A percentile compares a stretch with the other conserved stretches of the same genome.
Evolutionary conservation across 2,113 vertebrate genomes (phyloP).

Genomic region (Pogonocichla stellata): DNA sequence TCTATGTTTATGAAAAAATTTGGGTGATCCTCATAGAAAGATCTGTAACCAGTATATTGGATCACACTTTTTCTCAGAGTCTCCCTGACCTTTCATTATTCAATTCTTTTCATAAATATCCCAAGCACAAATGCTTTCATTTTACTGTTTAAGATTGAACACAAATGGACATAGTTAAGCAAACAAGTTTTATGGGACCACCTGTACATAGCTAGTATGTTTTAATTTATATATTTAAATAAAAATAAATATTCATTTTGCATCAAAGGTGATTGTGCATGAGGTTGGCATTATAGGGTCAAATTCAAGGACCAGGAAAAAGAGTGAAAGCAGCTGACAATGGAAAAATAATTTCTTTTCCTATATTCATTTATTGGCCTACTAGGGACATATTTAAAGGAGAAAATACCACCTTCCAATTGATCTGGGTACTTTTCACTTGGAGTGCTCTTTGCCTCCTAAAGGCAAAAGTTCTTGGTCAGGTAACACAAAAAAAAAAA

Average conservation of each 20-base stretch:
- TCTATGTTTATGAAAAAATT: background rate
- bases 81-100: background rate
- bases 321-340: background rate
- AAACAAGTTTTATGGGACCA: background rate
- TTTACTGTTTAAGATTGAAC: background rate
- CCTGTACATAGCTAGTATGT: background rate
- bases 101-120: background rate
- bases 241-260: background rate
- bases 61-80: background rate
- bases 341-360: background rate
- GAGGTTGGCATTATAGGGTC: background rate
- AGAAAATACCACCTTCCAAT: background rate
- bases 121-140: background rate
- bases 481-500: background rate
- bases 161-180: background rate
- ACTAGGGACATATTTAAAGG: background rate
- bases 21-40: background rate
- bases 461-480: background rate
- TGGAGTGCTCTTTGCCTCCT: background rate
- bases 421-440: background rate
- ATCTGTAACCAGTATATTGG: background rate
- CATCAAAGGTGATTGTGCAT: background rate
- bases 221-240: background rate
- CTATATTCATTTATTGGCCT: background rate
- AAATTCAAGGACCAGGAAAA: background rate